Conservation (phyloP, 2,797 vertebrate species). For the Kryptolebias ocellatus region DNA sequence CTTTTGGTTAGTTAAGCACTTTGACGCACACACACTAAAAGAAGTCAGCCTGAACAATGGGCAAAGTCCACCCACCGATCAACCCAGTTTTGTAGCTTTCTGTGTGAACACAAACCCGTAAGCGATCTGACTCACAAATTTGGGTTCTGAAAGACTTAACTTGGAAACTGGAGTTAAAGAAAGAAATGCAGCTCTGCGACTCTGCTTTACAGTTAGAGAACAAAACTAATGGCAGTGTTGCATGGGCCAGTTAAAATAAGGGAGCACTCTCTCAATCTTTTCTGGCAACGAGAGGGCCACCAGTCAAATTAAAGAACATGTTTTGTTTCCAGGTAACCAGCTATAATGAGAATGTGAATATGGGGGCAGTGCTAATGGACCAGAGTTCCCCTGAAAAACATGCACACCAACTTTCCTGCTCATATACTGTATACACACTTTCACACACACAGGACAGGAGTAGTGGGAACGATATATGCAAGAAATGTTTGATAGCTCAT, state of each 20-base stretch:
- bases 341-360: conserved; percentile 50
- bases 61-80: conserved; percentile 38
- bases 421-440: conserved; percentile 50
- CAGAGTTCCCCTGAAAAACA: conserved; percentile 57
- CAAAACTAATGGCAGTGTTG: conserved; percentile 24
- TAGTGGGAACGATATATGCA: conserved; percentile 32
- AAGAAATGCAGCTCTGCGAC: conserved; percentile 12
- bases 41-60: conserved; percentile 62
- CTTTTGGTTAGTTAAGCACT: conserved; percentile 60
- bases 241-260: conserved; percentile 41
- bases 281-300: conserved; percentile 33
- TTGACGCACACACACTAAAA: conserved; percentile 72
- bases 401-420: conserved; percentile 30
- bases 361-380: conserved; percentile 67
- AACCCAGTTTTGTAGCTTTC: conserved; percentile 36
- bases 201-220: not conserved
- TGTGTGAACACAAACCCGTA: conserved; percentile 40
- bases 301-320: conserved; percentile 63
- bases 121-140: conserved; percentile 21
- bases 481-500: conserved; percentile 61
- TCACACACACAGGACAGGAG: conserved; percentile 44
- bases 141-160: conserved; percentile 4
- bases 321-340: conserved; percentile 75
- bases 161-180: conserved; percentile 1
- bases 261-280: conserved; percentile 25